phyloP scores from a whole-genome alignment of 2,797 vertebrate genomes.

The Xiphophorus birchmanni region DNA sequence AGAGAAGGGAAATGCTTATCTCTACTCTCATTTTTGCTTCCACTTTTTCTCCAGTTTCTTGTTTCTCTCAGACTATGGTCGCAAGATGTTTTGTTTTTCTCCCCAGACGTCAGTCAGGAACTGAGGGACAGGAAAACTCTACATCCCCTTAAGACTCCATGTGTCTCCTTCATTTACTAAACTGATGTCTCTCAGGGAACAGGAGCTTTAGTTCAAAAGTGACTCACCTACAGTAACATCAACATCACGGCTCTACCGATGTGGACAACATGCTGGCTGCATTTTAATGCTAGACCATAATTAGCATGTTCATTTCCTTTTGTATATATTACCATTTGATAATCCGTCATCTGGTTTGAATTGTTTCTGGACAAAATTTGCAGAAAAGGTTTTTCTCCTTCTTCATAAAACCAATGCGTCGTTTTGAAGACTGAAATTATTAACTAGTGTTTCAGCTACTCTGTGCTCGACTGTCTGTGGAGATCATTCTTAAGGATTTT shows the following conservation, averaged over 20 bases:
- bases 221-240: constrained; percentile 7
- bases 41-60: constrained; percentile 57
- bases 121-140: constrained; percentile 67
- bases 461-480: background rate
- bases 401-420: background rate
- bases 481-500: background rate
- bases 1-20: constrained; percentile 52
- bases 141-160: constrained; percentile 64
- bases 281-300: background rate
- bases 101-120: constrained; percentile 64
- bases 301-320: background rate
- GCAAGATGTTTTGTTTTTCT: constrained; percentile 33
- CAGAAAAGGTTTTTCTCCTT: background rate
- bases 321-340: background rate
- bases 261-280: background rate
- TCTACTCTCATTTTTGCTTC: constrained; percentile 55
- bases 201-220: constrained; percentile 23
- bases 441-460: background rate
- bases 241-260: constrained; percentile 8
- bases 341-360: background rate
- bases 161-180: constrained; percentile 54
- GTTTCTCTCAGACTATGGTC: constrained; percentile 39
- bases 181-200: constrained; percentile 25
- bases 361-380: background rate
- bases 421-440: background rate